Evolutionary conservation across 2,888 invertebrate genomes (phyloP).

Genomic region (Cephus rjabovi): DNA sequence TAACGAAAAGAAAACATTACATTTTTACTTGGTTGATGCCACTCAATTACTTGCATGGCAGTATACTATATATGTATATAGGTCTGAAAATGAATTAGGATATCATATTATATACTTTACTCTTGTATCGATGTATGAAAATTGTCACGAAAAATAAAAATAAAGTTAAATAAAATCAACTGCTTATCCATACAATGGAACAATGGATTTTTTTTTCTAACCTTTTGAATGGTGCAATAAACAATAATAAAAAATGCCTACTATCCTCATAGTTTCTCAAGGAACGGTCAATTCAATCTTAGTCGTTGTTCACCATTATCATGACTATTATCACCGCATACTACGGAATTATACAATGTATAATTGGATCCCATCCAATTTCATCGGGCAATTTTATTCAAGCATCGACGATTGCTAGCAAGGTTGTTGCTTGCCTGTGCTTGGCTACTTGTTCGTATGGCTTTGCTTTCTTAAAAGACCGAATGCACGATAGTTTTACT

Average conservation of each 20-base stretch:
- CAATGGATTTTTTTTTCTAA: neutral
- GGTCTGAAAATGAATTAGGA: neutral
- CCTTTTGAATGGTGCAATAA: neutral
- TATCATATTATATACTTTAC: neutral
- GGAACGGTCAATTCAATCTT: neutral
- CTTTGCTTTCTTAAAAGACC: neutral
- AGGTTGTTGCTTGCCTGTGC: neutral
- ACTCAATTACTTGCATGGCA: neutral
- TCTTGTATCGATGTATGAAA: neutral
- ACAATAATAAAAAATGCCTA: neutral
- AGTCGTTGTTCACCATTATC: neutral
- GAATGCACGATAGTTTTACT: conserved; percentile 17
- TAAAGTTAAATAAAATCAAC: neutral
- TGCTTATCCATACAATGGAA: neutral
- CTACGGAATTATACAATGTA: neutral
- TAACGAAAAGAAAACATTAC: neutral
- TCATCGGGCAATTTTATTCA: neutral
- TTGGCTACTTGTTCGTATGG: neutral
- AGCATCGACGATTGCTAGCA: neutral
- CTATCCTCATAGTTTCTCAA: neutral
- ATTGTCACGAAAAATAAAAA: neutral
- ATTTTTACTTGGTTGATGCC: neutral
- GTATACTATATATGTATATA: neutral
- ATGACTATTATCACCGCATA: neutral
- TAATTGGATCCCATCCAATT: neutral